These are phyloP conservation scores for Scylla paramamosain DNA, from an alignment of 1,140 invertebrate genomes.

Conservation along the genomic window DNA sequence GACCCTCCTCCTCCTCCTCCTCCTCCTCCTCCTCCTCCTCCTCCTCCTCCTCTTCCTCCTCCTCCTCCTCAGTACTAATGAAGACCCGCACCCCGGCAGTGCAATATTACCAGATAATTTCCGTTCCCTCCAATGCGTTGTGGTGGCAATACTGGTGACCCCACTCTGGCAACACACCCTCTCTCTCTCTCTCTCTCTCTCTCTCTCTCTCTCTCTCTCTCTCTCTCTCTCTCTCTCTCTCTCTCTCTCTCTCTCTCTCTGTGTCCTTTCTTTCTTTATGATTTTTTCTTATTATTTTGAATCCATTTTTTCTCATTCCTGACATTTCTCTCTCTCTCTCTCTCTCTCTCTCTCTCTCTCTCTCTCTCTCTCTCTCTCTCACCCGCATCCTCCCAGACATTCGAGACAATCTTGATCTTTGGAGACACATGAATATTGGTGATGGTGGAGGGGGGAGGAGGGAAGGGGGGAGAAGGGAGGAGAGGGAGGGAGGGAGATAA, in stretches of 20 bases:
- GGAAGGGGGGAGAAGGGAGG: not conserved
- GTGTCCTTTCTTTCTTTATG: too few relatives aligned
- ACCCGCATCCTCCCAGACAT: not conserved
- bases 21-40: not conserved
- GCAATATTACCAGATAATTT: slow-evolving; percentile 24
- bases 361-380: slow-evolving; percentile 1
- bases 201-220: not conserved
- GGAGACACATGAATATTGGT: slow-evolving; percentile 10
- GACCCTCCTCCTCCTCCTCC: not conserved
- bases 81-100: not conserved
- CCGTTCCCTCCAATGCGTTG: not conserved
- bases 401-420: slow-evolving; percentile 1
- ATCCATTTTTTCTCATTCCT: too few relatives aligned
- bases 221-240: too few relatives aligned
- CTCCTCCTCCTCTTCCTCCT: not conserved
- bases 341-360: slow-evolving; percentile 20
- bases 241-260: too few relatives aligned
- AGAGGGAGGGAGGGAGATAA: not conserved
- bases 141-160: not conserved
- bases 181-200: not conserved
- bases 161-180: not conserved
- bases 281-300: too few relatives aligned
- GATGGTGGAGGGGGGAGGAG: not conserved
- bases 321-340: not conserved
- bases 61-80: not conserved